Base-by-base conservation (phyloP, 2,888 invertebrate genomes). In the Temnothorax unifasciatus region DNA sequence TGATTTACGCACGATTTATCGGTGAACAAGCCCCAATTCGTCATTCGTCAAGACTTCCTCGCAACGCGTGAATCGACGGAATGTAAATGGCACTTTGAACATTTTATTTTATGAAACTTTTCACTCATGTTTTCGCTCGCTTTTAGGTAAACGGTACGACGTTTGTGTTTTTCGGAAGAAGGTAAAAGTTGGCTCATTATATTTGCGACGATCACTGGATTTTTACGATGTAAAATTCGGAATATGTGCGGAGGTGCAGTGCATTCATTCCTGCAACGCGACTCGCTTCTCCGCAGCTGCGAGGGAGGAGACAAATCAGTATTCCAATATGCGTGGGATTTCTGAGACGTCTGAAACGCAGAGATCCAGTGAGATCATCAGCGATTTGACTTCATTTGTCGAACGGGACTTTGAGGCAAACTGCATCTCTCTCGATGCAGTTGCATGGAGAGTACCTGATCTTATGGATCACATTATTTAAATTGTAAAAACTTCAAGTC, bases 281-380 rank as follows among this genome's bases (percentile, higher is more conserved):
- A n/a, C 34, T 75, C n/a, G 11, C 34, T 75, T 76, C 9, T 76
- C 25, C 11, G n/a, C 25, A 52, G 21, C 25, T 63, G 21, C 64
- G 75, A 54, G 3, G 68, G 41, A 41, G 47, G 9, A 47, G 29
- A 68, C 9, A 52, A 15, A 68, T 68, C 68, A 21, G 25, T 44
- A 57, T 57, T n/a, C n/a, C 6, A 34, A 34, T 34, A 4, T 11
- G 57, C 44, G 79, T 71, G 21, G 47, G 73, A 59, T 79, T 59
- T 59, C 13, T 6, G 44, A 71, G 44, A 57, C 25, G 13, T 59
- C 15, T 57, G 15, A 34, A 44, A 44, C 57, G 79, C 18, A 47
- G 25, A 47, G 25, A 25, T 79, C 5, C 34, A 59, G 34, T 71
- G 71, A 79, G 21, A 71, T 79, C 79, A 71, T 71, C 25, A 3